Evolutionary conservation across 2,797 vertebrate genomes (phyloP).

Genomic region (Lindbergichthys nudifrons): DNA sequence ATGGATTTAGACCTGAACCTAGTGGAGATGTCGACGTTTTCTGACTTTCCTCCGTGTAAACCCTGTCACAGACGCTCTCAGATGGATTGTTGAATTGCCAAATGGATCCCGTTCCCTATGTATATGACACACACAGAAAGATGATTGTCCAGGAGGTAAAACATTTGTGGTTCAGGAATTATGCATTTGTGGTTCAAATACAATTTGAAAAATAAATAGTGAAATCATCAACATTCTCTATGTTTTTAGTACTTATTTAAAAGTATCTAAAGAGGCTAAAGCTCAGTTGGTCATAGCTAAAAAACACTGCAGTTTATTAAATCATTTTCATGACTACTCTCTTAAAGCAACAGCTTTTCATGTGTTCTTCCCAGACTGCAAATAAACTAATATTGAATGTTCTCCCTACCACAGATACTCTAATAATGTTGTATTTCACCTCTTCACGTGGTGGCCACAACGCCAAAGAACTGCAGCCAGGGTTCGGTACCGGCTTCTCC

Average conservation of each 20-base stretch:
- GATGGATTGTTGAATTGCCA: slow-evolving; percentile 49
- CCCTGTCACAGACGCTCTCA: slow-evolving; percentile 49
- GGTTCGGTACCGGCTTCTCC: slow-evolving; percentile 76
- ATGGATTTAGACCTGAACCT: background rate
- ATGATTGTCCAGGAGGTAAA: background rate
- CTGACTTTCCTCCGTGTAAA: slow-evolving; percentile 50
- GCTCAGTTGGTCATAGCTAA: too few species aligned
- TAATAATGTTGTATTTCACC: slow-evolving; percentile 50
- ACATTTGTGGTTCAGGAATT: background rate
- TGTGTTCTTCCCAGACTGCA: background rate
- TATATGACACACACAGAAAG: slow-evolving; percentile 14
- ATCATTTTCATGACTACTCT: background rate
- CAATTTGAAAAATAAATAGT: background rate
- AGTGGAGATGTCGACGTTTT: background rate
- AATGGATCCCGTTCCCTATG: slow-evolving; percentile 30
- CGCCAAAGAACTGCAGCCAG: slow-evolving; percentile 72
- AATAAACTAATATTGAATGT: accelerated
- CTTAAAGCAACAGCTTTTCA: background rate
- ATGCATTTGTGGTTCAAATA: too few species aligned
- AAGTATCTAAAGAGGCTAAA: background rate
- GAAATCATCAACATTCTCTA: background rate
- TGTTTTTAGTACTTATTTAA: background rate
- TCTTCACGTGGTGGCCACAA: slow-evolving; percentile 63
- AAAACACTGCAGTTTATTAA: background rate
- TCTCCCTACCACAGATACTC: background rate